These are phyloP conservation scores for Paramormyrops hopkinsi DNA, from an alignment of 2,797 vertebrate genomes.

Conservation along the genomic window DNA sequence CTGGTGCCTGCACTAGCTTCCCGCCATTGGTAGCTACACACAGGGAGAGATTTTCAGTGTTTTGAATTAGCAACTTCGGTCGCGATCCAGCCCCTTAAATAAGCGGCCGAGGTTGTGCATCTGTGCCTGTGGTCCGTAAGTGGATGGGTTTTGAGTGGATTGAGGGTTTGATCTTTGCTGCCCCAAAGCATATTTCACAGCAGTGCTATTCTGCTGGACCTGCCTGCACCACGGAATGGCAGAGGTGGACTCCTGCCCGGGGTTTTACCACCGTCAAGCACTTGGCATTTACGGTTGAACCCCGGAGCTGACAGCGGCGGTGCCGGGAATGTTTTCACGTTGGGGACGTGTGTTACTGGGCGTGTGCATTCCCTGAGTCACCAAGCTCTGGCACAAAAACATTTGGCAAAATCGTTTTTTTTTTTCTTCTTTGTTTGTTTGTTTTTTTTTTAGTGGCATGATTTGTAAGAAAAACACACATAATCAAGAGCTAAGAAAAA, in stretches of 20 bases:
- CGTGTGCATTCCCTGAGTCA: neutral
- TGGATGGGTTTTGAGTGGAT: constrained; percentile 21
- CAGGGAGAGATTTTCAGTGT: neutral
- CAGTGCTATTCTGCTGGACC: neutral
- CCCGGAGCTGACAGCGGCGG: neutral
- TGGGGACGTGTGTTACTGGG: neutral
- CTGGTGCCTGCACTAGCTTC: neutral
- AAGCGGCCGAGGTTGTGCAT: neutral
- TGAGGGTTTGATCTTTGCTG: constrained; percentile 17
- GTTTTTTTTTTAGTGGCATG: neutral
- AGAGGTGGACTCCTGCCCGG: neutral
- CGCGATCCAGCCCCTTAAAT: neutral
- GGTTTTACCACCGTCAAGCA: neutral
- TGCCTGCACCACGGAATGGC: neutral
- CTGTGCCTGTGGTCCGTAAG: constrained; percentile 1
- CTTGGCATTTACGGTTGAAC: neutral
- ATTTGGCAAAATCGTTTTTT: neutral
- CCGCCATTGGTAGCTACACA: neutral
- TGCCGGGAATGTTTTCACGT: neutral
- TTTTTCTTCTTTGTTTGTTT: neutral
- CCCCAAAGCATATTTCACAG: constrained; percentile 17
- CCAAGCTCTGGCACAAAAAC: neutral
- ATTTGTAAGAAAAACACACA: neutral
- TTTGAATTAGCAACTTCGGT: neutral
- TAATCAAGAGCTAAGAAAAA: neutral